Evolutionary conservation across 2,113 vertebrate genomes (phyloP), one percentile per base, ranked within the genome.

Genomic region (Camelus dromedarius): DNA sequence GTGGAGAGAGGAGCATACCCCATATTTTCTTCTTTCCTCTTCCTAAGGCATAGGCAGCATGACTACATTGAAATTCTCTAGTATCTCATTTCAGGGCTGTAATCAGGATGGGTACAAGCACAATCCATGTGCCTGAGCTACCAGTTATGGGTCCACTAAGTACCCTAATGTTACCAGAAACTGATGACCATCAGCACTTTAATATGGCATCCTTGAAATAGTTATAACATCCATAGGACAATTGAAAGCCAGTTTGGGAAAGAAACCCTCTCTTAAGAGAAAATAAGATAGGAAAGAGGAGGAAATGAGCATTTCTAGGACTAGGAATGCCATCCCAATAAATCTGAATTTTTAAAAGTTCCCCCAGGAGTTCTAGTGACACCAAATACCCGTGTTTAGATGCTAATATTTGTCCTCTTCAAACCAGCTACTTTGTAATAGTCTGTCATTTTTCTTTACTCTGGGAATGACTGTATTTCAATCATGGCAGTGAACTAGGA

Each of bases 401-500:
- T 85, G 11, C 14, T 69, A 30, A 7, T 56, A 52, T 85, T 85
- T 79, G 85, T 89, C 60, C 69, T 67, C 86, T 89, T 64, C 54
- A 91, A 95, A 62, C 38, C 67, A 90, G 52, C 46, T 90, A 35
- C 62, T 86, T 83, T 83, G 66, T 62, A 81, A 86, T 56, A 20
- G 11, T 42, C 35, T 50, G 7, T 73, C 50, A 58, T 73, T 95
- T 95, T 58, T 67, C 32, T 96, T 76, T 35, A 75, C 42, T 96
- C 48, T 48, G 58, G 46, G 69, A 86, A 56, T 58, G 10, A 80
- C 26, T 46, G 19, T 35, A 48, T 93, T 90, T 95, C 38, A 62
- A 20, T 87, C 54, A 26, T 22, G 8, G 75, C 60, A n/a, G 12
- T 58, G 11, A 9, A 42, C 18, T 69, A 60, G 67, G n/a, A 11